Percentiles rank a stretch among this genome's conserved stretches.
Conservation (phyloP, 2,797 vertebrate species). For the Coranthus polyacanthus region DNA sequence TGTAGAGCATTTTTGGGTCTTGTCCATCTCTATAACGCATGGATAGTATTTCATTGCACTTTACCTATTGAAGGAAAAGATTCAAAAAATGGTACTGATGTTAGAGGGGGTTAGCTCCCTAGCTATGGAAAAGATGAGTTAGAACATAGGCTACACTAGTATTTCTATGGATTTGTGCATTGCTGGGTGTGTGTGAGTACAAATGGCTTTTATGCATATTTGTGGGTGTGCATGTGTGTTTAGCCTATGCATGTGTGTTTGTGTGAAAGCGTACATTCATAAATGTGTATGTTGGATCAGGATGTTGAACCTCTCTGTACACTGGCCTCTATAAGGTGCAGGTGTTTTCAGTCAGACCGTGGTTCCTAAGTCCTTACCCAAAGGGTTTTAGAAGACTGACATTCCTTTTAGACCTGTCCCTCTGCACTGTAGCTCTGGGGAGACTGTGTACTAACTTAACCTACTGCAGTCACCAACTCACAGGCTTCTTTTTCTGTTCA, state of each 20-base stretch:
- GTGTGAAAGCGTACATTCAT: slow-evolving; percentile 75
- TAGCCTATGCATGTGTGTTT: slow-evolving; percentile 60
- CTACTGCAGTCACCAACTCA: slow-evolving; percentile 52
- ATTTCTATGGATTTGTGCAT: slow-evolving; percentile 44
- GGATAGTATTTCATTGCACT: slow-evolving; percentile 78
- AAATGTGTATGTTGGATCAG: slow-evolving; percentile 77
- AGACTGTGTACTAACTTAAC: slow-evolving; percentile 45
- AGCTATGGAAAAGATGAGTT: slow-evolving; percentile 68
- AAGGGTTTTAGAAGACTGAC: slow-evolving; percentile 74
- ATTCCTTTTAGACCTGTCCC: slow-evolving; percentile 74
- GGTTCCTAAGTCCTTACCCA: slow-evolving; percentile 73
- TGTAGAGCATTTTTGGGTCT: slow-evolving; percentile 79
- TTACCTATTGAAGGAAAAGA: slow-evolving; percentile 66
- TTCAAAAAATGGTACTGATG: slow-evolving; percentile 66
- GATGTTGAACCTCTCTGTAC: slow-evolving; percentile 67
- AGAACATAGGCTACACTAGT: slow-evolving; percentile 47
- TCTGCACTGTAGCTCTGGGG: slow-evolving; percentile 50
- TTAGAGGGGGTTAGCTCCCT: slow-evolving; percentile 32
- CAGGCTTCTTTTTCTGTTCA: slow-evolving; percentile 42
- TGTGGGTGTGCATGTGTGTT: slow-evolving; percentile 47
- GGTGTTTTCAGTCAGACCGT: slow-evolving; percentile 83
- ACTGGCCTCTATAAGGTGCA: slow-evolving; percentile 71
- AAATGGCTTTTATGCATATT: slow-evolving; percentile 59
- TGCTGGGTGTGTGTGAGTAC: slow-evolving; percentile 28
- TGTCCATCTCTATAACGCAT: slow-evolving; percentile 74